Evolutionary conservation across 1,140 invertebrate species (phyloP), one percentile per base, ranked within the genome.

Genomic region (Marisa cornuarietis): DNA sequence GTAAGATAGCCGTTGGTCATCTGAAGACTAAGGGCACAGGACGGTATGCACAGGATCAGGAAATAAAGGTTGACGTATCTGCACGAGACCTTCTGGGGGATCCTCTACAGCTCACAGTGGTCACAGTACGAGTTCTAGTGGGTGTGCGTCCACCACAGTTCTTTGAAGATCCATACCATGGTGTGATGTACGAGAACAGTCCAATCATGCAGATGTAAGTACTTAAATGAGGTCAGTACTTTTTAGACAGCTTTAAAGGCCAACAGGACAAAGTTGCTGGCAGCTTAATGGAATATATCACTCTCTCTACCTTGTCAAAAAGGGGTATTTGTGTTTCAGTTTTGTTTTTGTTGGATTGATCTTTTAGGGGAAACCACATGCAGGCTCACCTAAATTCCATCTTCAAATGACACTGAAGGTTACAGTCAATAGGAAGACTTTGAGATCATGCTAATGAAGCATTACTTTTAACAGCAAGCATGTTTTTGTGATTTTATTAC

Each of bases 91-190:
- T 82, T 6, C 71, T 71, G 11, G 83, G 81, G 20, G 78, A 76
- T 8, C 71, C 69, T 11, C 58, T 79, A 8, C 80, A 81, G 54
- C 71, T 66, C 18, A 75, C 80, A 0, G 69, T 78, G 16, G 72
- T 72, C 24, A 79, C 76, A 7, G 84, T 88, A 8, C 77, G 82
- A 24, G 83, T 88, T 13, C 75, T 84, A 42, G 84, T 85, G 9
- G 87, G 87, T 1, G 73, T 80, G 13, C 76, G 85, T 65, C 84
- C 85, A 20, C 87, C 87, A 22, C 87, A 88, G 82, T 85, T 88
- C 77, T 88, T 83, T 77, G 76, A 85, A 63, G 81, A 85, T 75
- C 84, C 83, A 20, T 88, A 85, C 72, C 69, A 65, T 69, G 87
- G 84, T 42, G 82, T 82, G 52, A 83, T 88, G 20, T 75, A 72